Conservation (phyloP, 1,140 invertebrate genomes). For the Bombyx mandarina region DNA sequence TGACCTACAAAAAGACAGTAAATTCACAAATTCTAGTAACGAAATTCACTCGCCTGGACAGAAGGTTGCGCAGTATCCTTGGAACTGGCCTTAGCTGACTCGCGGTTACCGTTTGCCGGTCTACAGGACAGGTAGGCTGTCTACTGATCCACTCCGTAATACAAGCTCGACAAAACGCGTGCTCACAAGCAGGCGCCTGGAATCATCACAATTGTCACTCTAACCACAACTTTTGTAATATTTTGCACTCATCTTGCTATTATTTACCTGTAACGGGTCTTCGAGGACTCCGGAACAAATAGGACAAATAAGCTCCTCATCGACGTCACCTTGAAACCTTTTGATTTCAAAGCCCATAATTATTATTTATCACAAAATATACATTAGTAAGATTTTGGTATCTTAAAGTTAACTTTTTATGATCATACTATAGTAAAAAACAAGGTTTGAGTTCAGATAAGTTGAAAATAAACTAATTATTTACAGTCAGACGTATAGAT, state of each 20-base stretch:
- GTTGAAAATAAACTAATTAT: too few species aligned
- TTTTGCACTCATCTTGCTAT: conserved; percentile 1
- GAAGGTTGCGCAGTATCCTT: conserved; percentile 90
- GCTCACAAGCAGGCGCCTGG: conserved; percentile 94
- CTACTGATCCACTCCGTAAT: conserved; percentile 95
- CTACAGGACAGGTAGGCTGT: conserved; percentile 94
- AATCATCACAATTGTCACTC: conserved; percentile 11
- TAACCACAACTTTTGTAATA: background rate
- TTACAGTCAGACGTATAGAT: background rate
- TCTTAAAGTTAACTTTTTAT: background rate
- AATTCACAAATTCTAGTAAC: conserved; percentile 12
- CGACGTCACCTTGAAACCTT: conserved; percentile 91
- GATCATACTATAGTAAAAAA: too few species aligned
- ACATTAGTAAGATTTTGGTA: conserved; percentile 24
- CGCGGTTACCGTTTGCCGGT: conserved; percentile 88
- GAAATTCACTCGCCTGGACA: conserved; percentile 77
- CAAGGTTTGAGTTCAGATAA: too few species aligned
- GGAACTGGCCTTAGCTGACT: conserved; percentile 91
- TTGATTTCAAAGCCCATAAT: conserved; percentile 91
- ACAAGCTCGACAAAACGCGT: conserved; percentile 94
- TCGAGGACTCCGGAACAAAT: conserved; percentile 93
- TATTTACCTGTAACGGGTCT: conserved; percentile 87
- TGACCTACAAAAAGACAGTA: conserved; percentile 17
- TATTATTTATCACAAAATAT: conserved; percentile 20
- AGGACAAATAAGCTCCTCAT: conserved; percentile 92